Conservation (phyloP, 2,113 vertebrate genomes). For the Myiozetetes cayanensis region DNA sequence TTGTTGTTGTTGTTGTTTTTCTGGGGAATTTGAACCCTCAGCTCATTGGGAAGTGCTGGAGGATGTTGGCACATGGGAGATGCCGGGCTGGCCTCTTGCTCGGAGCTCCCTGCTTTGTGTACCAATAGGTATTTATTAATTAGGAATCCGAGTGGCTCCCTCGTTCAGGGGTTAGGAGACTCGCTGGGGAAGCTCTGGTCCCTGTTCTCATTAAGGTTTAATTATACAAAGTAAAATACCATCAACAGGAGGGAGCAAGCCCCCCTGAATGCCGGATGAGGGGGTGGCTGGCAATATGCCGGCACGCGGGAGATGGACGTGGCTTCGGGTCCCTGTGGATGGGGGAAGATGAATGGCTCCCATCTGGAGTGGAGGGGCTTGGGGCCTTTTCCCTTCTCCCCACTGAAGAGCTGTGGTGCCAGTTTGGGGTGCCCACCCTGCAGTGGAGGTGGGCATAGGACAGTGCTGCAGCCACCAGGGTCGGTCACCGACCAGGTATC, state of each 20-base stretch:
- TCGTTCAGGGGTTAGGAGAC: conserved; percentile 21
- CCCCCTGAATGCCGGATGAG: not conserved
- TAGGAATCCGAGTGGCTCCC: conserved; percentile 39
- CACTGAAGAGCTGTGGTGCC: not conserved
- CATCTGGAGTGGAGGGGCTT: fast-evolving
- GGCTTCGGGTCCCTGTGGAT: not conserved
- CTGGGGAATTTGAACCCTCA: not conserved
- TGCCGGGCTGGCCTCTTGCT: not conserved
- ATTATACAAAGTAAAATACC: conserved; percentile 56
- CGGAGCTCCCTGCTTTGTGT: not conserved
- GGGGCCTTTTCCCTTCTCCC: not conserved
- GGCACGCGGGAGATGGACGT: not conserved
- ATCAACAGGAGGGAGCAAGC: not conserved
- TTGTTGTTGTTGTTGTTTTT: not conserved
- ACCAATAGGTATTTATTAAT: conserved; percentile 44
- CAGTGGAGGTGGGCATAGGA: not conserved
- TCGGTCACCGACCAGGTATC: not conserved
- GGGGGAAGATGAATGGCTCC: not conserved
- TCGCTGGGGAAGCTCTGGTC: conserved; percentile 27
- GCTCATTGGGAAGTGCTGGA: fast-evolving
- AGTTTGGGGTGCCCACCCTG: not conserved
- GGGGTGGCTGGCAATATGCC: not conserved
- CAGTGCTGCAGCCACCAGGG: fast-evolving
- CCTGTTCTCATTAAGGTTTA: conserved; percentile 63
- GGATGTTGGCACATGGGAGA: not conserved